Percentiles rank a stretch among this genome's conserved stretches.
These are phyloP conservation scores for Adrianichthys oophorus DNA, from an alignment of 2,797 vertebrate genomes.

Conservation along the genomic window DNA sequence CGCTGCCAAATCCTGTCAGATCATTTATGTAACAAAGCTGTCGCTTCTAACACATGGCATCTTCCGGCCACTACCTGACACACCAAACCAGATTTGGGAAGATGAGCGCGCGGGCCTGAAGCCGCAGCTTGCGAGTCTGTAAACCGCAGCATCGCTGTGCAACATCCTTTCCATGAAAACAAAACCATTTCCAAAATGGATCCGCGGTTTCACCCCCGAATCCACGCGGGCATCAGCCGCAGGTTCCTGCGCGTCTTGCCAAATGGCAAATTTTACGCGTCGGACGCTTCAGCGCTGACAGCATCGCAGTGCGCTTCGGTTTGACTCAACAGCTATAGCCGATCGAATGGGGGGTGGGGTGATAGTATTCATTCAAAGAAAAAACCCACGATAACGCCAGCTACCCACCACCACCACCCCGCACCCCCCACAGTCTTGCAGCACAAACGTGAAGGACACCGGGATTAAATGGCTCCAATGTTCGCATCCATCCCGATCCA, in stretches of 20 bases:
- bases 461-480: constrained; percentile 25
- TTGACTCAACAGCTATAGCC: constrained; percentile 56
- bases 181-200: constrained; percentile 66
- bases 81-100: constrained; percentile 57
- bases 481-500: constrained; percentile 21
- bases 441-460: constrained; percentile 20
- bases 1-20: constrained; percentile 65
- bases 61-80: constrained; percentile 59
- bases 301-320: constrained; percentile 40
- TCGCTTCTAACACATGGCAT: constrained; percentile 44
- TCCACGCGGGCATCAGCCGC: constrained; percentile 34
- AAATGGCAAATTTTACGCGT: constrained; percentile 64
- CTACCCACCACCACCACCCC: constrained; percentile 26
- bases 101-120: constrained; percentile 13
- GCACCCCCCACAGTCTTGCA: constrained; percentile 8
- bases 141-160: constrained; percentile 70
- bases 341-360: constrained; percentile 56
- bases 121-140: constrained; percentile 69
- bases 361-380: constrained; percentile 51
- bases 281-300: constrained; percentile 54
- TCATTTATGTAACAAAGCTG: constrained; percentile 65
- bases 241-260: constrained; percentile 47
- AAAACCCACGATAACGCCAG: constrained; percentile 50
- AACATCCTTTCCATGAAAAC: constrained; percentile 59
- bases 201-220: constrained; percentile 28